A percentile compares a stretch with the other conserved stretches of the same genome.
These are phyloP conservation scores for Phyto melanocephala DNA, from an alignment of 2,888 invertebrate genomes.

Conservation along the genomic window DNA sequence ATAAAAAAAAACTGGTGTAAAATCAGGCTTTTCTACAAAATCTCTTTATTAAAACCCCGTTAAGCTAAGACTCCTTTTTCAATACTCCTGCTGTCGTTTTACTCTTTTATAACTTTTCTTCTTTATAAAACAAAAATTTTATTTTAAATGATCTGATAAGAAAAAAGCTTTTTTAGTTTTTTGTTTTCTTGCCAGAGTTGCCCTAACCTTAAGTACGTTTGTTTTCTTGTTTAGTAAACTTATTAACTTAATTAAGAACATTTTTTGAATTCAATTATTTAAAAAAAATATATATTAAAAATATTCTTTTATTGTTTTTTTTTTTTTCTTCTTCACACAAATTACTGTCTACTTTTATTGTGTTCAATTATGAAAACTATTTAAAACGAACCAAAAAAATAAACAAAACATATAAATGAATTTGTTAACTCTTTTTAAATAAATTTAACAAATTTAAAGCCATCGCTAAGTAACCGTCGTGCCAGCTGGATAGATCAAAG, in stretches of 20 bases:
- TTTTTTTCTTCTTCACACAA: conserved; percentile 60
- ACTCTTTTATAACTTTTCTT: not conserved
- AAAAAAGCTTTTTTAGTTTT: not conserved
- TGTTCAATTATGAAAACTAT: conserved; percentile 33
- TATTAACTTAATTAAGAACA: not conserved
- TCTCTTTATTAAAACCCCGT: not conserved
- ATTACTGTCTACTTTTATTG: conserved; percentile 44
- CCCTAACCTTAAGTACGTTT: too few species aligned
- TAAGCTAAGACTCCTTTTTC: not conserved
- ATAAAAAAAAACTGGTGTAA: conserved; percentile 16
- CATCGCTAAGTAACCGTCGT: conserved; percentile 79
- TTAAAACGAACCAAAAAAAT: conserved; percentile 27
- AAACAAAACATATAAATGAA: conserved; percentile 52
- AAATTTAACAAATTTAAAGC: conserved; percentile 73
- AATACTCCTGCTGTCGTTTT: not conserved
- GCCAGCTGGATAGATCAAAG: conserved; percentile 80
- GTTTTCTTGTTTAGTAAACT: not conserved
- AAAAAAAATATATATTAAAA: not conserved
- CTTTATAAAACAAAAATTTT: not conserved
- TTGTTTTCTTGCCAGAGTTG: not conserved
- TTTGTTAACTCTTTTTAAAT: conserved; percentile 51
- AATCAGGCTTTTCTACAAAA: conserved; percentile 1
- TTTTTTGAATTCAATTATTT: conserved; percentile 22
- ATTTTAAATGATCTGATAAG: not conserved
- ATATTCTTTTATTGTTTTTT: too few species aligned